These are phyloP conservation scores for Rhopalosiphum padi DNA, from an alignment of 1,140 invertebrate species.

Conservation along the genomic window DNA sequence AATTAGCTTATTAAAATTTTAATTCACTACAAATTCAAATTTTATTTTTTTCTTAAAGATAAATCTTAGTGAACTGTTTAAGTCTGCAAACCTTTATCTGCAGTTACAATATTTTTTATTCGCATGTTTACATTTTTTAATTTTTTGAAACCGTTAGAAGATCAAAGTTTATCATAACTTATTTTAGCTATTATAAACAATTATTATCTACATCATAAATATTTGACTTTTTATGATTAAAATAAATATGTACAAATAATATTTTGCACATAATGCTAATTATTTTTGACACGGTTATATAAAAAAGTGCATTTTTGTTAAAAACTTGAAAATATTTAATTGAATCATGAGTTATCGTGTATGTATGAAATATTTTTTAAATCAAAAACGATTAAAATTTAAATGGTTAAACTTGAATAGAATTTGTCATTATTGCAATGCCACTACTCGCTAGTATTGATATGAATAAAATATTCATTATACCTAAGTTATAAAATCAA, in stretches of 20 bases:
- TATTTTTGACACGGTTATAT: too few relatives aligned
- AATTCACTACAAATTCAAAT: background rate
- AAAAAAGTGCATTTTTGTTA: too few relatives aligned
- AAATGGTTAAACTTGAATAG: background rate
- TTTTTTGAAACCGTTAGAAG: background rate
- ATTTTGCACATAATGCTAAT: background rate
- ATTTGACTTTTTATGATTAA: background rate
- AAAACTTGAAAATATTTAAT: too few relatives aligned
- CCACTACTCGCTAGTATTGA: background rate
- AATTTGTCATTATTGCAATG: background rate
- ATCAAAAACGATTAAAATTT: background rate
- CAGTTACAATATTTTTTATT: background rate
- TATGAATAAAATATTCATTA: background rate
- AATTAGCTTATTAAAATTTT: background rate
- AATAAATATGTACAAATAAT: background rate
- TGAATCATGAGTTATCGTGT: too few relatives aligned
- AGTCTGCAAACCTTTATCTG: background rate
- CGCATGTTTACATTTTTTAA: background rate
- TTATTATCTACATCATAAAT: background rate
- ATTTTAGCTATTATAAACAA: background rate
- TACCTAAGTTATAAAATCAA: background rate
- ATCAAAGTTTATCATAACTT: background rate
- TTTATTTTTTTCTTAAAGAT: background rate
- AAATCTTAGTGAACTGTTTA: background rate
- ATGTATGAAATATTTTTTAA: background rate